phyloP scores from a whole-genome alignment of 2,888 invertebrate species.

The Bruchidius siliquastri region DNA sequence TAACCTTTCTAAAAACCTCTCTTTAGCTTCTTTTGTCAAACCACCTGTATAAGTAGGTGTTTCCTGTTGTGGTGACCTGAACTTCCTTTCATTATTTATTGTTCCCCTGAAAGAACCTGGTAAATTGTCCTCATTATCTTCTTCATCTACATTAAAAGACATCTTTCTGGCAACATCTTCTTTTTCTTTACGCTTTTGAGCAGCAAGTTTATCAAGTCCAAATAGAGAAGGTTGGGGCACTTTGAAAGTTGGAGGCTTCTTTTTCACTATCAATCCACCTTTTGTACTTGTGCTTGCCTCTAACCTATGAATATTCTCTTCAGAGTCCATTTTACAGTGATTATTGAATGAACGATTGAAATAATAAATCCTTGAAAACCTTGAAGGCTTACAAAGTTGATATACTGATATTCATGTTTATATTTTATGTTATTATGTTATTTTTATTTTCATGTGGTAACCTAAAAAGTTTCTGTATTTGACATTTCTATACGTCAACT shows the following conservation, averaged over 20 bases:
- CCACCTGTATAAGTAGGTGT: constrained; percentile 95
- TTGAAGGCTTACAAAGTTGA: no score
- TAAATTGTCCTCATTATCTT: constrained; percentile 45
- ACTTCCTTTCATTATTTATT: constrained; percentile 54
- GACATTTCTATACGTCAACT: no score
- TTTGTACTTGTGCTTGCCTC: constrained; percentile 61
- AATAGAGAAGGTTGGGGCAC: constrained; percentile 71
- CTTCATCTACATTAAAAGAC: constrained; percentile 54
- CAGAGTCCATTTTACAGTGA: constrained; percentile 25
- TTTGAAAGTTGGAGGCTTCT: constrained; percentile 66
- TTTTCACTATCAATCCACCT: constrained; percentile 70
- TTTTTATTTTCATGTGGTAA: neutral
- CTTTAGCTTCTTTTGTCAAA: constrained; percentile 72
- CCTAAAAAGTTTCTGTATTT: no score
- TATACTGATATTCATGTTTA: no score
- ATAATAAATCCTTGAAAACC: no score
- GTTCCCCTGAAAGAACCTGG: constrained; percentile 40
- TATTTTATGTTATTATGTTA: no score
- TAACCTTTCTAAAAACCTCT: constrained; percentile 65
- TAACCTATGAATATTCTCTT: constrained; percentile 63
- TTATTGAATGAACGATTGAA: neutral
- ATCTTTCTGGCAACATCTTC: constrained; percentile 61
- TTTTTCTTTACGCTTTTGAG: constrained; percentile 60
- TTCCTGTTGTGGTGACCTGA: constrained; percentile 76
- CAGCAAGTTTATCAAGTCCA: constrained; percentile 82